Base-by-base conservation (phyloP, 2,797 vertebrate species). In the Brachymystax lenok region DNA sequence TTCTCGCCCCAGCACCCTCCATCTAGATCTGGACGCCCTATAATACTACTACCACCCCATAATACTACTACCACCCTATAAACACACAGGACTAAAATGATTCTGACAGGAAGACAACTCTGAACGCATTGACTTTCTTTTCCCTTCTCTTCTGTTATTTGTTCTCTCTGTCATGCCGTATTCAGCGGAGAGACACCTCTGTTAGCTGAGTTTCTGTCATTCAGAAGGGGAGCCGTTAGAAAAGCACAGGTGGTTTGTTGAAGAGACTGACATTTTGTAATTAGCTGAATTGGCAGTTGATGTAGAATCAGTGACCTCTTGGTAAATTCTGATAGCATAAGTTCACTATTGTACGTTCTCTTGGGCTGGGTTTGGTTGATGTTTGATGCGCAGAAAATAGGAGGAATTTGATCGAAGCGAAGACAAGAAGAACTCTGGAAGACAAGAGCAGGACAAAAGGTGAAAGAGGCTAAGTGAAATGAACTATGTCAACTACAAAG, bases 331-430 rank as follows among this genome's bases (percentile, higher is more conserved):
- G 13, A 75, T 83, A 81, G 79, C 71, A 71, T 75, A 80, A 78
- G 70, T 78, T 46, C 19, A 6, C 56, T n/a, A 59, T 59, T 59
- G 19, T 21, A 54, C 64, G 27, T 28, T 73, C 74, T 81, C 77
- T 61, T 68, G 76, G 69, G 51, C 76, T 59, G 78, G 78, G 82
- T 80, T 82, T 86, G 81, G 83, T 13, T 46, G 10, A 75, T 84
- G 84, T 87, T 81, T 85, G 77, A 85, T 82, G 79, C 63, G 77
- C 74, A 81, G 83, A 87, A 87, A 77, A 80, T 50, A 86, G 40
- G 82, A 63, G 78, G 54, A 73, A 73, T 77, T 71, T 72, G 2
- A 46, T 71, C 21, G 28, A 16, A 71, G 69, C 14, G 46, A 71
- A 50, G 40, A 69, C 33, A 69, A 69, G 19, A 59, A 59, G 8